Percentiles rank a stretch among this genome's conserved stretches.
phyloP scores from a whole-genome alignment of 2,113 vertebrate genomes.

The Leuciscus idus region DNA sequence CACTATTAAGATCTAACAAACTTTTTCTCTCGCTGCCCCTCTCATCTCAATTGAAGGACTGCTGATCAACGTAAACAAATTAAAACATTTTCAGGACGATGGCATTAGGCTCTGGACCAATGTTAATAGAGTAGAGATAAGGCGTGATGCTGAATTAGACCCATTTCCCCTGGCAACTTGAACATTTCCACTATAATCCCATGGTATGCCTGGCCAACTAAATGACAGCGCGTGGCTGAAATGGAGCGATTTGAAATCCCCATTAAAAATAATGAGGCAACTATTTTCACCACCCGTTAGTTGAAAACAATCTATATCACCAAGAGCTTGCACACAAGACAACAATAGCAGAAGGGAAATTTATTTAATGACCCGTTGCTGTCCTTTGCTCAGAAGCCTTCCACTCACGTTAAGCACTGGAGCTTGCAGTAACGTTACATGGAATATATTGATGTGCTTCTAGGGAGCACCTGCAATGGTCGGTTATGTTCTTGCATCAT shows the following conservation, averaged over 20 bases:
- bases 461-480: conserved; percentile 14
- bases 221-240: conserved; percentile 46
- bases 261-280: conserved; percentile 62
- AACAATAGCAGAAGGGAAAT: conserved; percentile 49
- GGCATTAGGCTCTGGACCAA: conserved; percentile 40
- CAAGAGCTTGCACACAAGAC: conserved; percentile 35
- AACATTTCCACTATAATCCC: conserved; percentile 35
- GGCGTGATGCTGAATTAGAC: not conserved
- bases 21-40: conserved; percentile 9
- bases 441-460: not conserved
- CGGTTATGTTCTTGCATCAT: not conserved
- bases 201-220: conserved; percentile 25
- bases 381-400: conserved; percentile 35
- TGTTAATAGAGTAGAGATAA: not conserved
- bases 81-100: conserved; percentile 38
- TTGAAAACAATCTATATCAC: conserved; percentile 53
- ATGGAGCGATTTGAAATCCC: conserved; percentile 54
- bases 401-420: conserved; percentile 1
- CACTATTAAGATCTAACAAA: conserved; percentile 51
- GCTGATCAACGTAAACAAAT: conserved; percentile 56
- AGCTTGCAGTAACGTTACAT: not conserved
- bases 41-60: conserved; percentile 36
- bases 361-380: conserved; percentile 55
- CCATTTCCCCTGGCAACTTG: conserved; percentile 23
- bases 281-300: conserved; percentile 50